These are phyloP conservation scores for Triplophysa rosa DNA, from an alignment of 2,113 vertebrate genomes.

Conservation along the genomic window DNA sequence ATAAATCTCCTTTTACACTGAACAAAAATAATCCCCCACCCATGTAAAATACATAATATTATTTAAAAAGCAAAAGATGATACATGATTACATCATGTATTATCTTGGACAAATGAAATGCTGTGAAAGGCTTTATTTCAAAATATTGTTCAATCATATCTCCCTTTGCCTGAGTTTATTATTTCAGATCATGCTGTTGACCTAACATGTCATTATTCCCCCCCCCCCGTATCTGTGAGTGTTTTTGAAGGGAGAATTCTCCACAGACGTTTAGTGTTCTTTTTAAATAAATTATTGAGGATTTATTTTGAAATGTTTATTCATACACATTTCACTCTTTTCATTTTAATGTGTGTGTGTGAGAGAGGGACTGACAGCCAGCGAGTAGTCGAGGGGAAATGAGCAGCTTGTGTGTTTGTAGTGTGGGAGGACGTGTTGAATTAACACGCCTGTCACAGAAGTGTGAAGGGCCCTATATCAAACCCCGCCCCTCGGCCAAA, in stretches of 20 bases:
- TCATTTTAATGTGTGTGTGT: neutral
- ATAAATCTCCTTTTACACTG: neutral
- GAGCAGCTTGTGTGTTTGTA: conserved; percentile 37
- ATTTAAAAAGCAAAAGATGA: neutral
- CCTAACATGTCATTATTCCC: conserved; percentile 13
- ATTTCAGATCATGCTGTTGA: conserved; percentile 13
- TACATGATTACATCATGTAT: neutral
- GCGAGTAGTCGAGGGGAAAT: neutral
- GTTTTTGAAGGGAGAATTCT: neutral
- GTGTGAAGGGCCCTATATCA: conserved; percentile 59
- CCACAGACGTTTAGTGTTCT: neutral
- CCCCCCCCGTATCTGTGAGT: neutral
- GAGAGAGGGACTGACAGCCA: neutral
- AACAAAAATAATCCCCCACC: neutral
- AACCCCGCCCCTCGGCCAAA: conserved; percentile 58
- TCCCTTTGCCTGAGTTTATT: conserved; percentile 26
- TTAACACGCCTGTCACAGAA: conserved; percentile 70
- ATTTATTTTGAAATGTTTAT: conserved; percentile 23
- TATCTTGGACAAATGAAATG: neutral
- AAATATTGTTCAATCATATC: conserved; percentile 15
- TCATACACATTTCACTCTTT: neutral
- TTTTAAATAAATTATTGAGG: conserved; percentile 15
- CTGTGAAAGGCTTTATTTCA: neutral
- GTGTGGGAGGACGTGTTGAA: conserved; percentile 60
- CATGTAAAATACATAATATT: neutral